phyloP scores from a whole-genome alignment of 2,888 invertebrate species.

The Plebejus argus region DNA sequence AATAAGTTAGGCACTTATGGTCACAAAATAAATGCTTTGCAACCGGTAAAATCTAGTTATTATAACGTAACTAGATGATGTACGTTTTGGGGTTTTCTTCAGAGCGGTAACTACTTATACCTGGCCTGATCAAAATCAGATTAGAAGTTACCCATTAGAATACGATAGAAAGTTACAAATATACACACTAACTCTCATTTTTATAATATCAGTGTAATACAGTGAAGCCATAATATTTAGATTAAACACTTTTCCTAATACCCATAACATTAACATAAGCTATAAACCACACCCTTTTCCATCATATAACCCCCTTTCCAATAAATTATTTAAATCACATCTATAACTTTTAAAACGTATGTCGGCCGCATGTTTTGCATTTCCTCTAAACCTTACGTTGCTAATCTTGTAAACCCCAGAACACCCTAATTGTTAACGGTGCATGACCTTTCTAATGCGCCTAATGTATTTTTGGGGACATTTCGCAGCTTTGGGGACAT shows the following conservation, averaged over 20 bases:
- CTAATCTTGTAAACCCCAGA: conserved; percentile 74
- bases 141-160: no score
- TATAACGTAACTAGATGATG: no score
- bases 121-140: no score
- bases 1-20: not conserved
- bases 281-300: not conserved
- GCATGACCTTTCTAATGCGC: conserved; percentile 76
- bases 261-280: not conserved
- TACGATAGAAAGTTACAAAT: no score
- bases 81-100: no score
- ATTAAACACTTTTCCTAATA: conserved; percentile 15
- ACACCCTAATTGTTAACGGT: conserved; percentile 80
- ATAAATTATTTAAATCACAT: conserved; percentile 22
- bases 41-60: no score
- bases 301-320: conserved; percentile 19
- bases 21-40: not conserved
- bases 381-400: conserved; percentile 60
- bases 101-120: no score
- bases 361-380: conserved; percentile 22
- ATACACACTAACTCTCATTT: no score
- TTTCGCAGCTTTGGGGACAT: conserved; percentile 65
- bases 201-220: not conserved
- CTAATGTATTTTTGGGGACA: conserved; percentile 80
- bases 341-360: conserved; percentile 20
- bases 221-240: not conserved